Base-by-base conservation (phyloP, 2,797 vertebrate genomes). In the Sternarchorhynchus goeldii region DNA sequence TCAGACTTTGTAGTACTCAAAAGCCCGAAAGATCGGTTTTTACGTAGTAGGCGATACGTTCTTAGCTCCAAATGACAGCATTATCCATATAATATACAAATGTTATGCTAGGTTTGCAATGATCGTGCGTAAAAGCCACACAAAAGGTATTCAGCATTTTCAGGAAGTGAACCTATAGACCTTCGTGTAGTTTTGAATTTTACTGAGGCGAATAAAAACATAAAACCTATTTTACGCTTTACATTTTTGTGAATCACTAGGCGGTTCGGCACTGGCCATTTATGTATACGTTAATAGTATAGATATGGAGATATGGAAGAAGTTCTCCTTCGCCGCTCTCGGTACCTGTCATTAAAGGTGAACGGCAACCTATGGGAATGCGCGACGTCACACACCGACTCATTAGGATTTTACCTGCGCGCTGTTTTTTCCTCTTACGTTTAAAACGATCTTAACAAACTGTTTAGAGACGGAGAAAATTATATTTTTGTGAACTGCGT, bases 261-360 rank as follows among this genome's bases (percentile, higher is more conserved):
- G 1, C 6, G 20, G 12, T 16, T 53, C 25, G 25, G 32, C 2
- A 5, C 0, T 2, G 5, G n/a, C n/a, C 16, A 2, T 25, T 32
- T 4, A 12, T 16, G n/a, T 45, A 3, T 0, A 73, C 16, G 39
- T 41, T 4, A 36, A 25, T 36, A 57, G 6, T 56, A 68, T 18
- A 17, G 7, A 25, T 4, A 17, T 7, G 41, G 21, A 50, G 8
- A 8, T 16, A 29, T 1, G 56, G 21, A 32, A 25, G 34, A 20
- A 18, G 16, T 25, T 76, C 36, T 31, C n/a, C 29, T 32, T 55
- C 7, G 45, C n/a, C 17, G 57, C 21, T 59, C 53, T 17, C 5
- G 62, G 41, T 83, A 83, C 84, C 84, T 85, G 84, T 73, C 55
- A 34, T 31, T 53, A 68, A 68, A 83, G 82, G 82, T 82, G 34